phyloP scores from a whole-genome alignment of 2,797 vertebrate genomes.

The Gallinago stenura region DNA sequence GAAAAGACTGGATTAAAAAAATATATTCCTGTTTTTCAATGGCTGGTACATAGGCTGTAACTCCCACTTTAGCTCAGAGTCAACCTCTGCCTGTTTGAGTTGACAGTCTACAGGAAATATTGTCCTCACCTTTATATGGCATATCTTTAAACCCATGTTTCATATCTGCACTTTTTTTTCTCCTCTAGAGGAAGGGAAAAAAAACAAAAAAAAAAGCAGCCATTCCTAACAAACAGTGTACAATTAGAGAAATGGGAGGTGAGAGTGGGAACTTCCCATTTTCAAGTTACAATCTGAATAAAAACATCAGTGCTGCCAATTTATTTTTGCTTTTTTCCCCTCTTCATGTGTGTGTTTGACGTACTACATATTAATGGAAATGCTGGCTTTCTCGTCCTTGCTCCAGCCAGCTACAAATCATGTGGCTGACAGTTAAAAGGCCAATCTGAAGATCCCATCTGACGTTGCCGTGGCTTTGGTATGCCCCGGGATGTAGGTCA shows the following conservation, averaged over 20 bases:
- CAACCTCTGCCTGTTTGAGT: background rate
- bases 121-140: background rate
- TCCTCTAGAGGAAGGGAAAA: background rate
- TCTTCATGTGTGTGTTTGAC: background rate
- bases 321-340: background rate
- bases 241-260: background rate
- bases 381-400: background rate
- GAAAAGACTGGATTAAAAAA: background rate
- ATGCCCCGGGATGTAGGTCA: slow-evolving; percentile 64
- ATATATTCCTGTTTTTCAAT: background rate
- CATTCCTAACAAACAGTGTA: background rate
- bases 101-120: background rate
- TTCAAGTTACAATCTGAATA: background rate
- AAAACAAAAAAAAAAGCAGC: background rate
- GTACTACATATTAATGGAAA: background rate
- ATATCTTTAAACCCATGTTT: background rate
- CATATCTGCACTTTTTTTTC: background rate
- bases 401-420: slow-evolving; percentile 36
- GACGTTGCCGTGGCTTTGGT: slow-evolving; percentile 27
- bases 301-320: background rate
- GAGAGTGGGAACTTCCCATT: background rate
- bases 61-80: background rate
- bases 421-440: slow-evolving; percentile 63
- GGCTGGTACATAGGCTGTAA: background rate
- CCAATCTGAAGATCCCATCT: slow-evolving; percentile 36